Evolutionary conservation across 2,797 vertebrate species (phyloP).

Genomic region (Scomberomorus guttatus): DNA sequence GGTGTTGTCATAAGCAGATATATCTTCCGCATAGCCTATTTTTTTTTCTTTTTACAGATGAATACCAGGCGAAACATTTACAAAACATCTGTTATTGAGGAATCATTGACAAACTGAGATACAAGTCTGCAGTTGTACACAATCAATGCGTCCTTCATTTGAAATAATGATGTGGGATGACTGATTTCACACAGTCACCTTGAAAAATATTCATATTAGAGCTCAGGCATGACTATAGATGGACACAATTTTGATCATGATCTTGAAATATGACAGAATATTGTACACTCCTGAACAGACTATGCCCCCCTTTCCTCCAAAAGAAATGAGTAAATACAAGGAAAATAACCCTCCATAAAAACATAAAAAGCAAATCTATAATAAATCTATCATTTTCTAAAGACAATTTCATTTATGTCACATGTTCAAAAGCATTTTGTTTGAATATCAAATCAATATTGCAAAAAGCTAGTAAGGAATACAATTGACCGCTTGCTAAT

Average conservation of each 20-base stretch:
- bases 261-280: conserved; percentile 39
- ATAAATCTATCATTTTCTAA: conserved; percentile 39
- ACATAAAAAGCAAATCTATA: conserved; percentile 29
- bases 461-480: conserved; percentile 45
- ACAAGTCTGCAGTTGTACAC: conserved; percentile 23
- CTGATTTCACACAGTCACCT: conserved; percentile 34
- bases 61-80: conserved; percentile 40
- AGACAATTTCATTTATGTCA: conserved; percentile 30
- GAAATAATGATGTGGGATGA: conserved; percentile 17
- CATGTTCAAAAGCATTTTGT: conserved; percentile 42
- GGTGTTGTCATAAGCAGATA: conserved; percentile 63
- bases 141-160: conserved; percentile 38
- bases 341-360: conserved; percentile 24
- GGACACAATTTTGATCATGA: conserved; percentile 22
- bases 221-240: conserved; percentile 26
- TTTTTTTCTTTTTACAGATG: conserved; percentile 41
- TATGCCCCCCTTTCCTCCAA: not conserved
- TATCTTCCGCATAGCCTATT: conserved; percentile 33
- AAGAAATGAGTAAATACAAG: conserved; percentile 15
- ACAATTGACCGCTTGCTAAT: conserved; percentile 23
- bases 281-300: conserved; percentile 34
- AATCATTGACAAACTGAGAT: conserved; percentile 33
- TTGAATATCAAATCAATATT: conserved; percentile 61
- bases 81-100: conserved; percentile 50
- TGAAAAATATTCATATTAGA: conserved; percentile 39